Base-by-base conservation (phyloP, 92 coral and sea anemone genomes). In the Phenganax marumi region DNA sequence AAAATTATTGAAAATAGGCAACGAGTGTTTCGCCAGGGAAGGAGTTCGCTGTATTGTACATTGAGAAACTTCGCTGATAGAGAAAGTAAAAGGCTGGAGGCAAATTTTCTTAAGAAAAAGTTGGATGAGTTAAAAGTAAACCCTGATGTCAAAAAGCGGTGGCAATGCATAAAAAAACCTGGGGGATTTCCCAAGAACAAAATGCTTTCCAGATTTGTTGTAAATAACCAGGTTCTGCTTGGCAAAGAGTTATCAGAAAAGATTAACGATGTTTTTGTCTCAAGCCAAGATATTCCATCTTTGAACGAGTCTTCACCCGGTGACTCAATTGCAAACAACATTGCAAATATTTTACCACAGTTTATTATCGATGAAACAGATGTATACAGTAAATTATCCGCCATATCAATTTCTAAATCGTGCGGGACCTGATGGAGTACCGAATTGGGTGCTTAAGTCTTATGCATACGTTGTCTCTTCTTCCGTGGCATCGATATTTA, bases 81-180 rank as follows among this genome's bases (percentile, higher is more conserved):
- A 56, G 21, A 21, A 68, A 23, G 74, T 23, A 68, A 68, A 50
- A 68, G 39, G 46, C 74, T 68, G 6, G 39, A n/a, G 39, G 23
- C 74, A 23, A 81, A 8, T 19, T 69, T 51, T 50, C 73, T 81
- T 75, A 50, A 49, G 68, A 66, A 60, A 16, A 49, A 51, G 69
- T 19, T 69, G 26, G 73, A 81, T 50, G 66, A 81, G 52, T 75
- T 81, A 21, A 68, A 81, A 68, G 23, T 68, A 66, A 61, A 16
- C n/a, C 66, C 85, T 61, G 69, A 24, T 68, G 68, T 77, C 24
- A 33, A 61, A 75, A 84, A 84, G 72, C 65, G 82, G 82, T 75
- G 87, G 76, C 46, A 76, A 47, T 57, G 68, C 23, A 46, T 83
- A 50, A 83, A 74, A 83, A 25, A 62, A 17, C 22, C 74, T 43